A percentile compares a stretch with the other conserved stretches of the same genome.
phyloP scores from a whole-genome alignment of 23 tunicate genomes.

The Aplidium turbinatum region DNA sequence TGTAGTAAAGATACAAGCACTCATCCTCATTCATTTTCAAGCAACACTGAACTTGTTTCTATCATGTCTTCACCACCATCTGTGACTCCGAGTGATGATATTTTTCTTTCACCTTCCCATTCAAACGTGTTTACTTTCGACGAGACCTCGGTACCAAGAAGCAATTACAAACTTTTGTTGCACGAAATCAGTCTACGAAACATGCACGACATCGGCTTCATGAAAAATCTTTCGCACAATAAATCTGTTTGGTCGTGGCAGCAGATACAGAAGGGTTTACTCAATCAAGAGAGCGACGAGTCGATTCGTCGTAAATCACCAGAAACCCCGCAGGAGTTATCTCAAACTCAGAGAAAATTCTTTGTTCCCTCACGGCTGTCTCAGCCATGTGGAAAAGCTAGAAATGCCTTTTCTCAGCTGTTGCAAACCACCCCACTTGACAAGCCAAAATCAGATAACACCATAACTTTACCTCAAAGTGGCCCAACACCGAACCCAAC shows the following conservation, averaged over 20 bases:
- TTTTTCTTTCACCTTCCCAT: neutral
- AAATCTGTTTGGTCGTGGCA: slow-evolving; percentile 19
- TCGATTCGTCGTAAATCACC: neutral
- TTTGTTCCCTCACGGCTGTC: slow-evolving; percentile 8
- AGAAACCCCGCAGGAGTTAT: neutral
- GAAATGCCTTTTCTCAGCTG: too few relatives aligned
- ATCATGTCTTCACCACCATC: neutral
- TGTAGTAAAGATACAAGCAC: neutral
- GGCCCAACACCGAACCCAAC: too few relatives aligned
- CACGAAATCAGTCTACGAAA: slow-evolving; percentile 81
- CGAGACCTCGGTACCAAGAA: slow-evolving; percentile 52
- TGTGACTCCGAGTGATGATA: neutral
- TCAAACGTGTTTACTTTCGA: neutral
- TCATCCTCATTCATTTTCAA: too few relatives aligned
- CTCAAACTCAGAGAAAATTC: slow-evolving; percentile 2
- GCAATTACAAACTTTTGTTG: slow-evolving; percentile 78
- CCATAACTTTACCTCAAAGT: too few relatives aligned
- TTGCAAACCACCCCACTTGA: too few relatives aligned
- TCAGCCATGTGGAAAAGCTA: too few relatives aligned
- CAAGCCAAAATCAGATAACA: too few relatives aligned
- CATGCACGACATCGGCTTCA: slow-evolving; percentile 70
- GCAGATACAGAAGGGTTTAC: slow-evolving; percentile 8
- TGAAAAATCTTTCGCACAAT: slow-evolving; percentile 6
- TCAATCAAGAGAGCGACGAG: neutral
- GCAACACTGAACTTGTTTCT: neutral